Evolutionary conservation across 2,797 vertebrate genomes (phyloP), one percentile per base, ranked within the genome.

Genomic region (Poecilia picta): DNA sequence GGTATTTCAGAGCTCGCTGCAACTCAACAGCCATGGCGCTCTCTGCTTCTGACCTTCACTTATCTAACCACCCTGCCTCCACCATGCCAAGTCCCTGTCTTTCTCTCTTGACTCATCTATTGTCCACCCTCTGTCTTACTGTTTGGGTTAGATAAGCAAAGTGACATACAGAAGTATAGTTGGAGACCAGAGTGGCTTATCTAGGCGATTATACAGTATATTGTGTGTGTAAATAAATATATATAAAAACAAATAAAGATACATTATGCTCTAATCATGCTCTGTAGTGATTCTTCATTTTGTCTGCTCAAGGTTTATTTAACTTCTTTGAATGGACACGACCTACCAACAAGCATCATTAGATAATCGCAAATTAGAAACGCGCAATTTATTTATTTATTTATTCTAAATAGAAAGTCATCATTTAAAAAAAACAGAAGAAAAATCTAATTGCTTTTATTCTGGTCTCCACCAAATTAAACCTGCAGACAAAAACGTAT

Each of bases 1-100:
- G 86, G 88, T 94, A 94, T 95, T 94, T 95, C 93, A 81, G 87
- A 90, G 62, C 86, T 83, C 1, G 2, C 88, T 93, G 93, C 74
- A 81, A 94, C 83, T 87, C 81, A 39, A 25, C 80, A 81, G 81
- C 25, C 75, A 77, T 84, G 81, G 82, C 53, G 74, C 81, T 84
- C 80, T 73, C 77, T 85, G 73, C 79, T 72, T 28, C 87, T 93
- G 90, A 91, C 91, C 91, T 91, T 86, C 74, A 84, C 86, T 93
- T 93, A 93, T 90, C 87, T 89, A 93, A 92, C 92, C 57, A 41
- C 45, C 79, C 64, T 71, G 75, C 55, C 49, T 77, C 57, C 85
- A 81, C 81, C 78, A 51, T 78, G 78, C 81, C 82, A 84, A 85
- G 64, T 59, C 76, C n/a, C 74, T 77, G 45, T 41, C 74, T 74